Evolutionary conservation across 1,140 invertebrate species (phyloP), one percentile per base, ranked within the genome.

Genomic region (Laupala kohalensis): DNA sequence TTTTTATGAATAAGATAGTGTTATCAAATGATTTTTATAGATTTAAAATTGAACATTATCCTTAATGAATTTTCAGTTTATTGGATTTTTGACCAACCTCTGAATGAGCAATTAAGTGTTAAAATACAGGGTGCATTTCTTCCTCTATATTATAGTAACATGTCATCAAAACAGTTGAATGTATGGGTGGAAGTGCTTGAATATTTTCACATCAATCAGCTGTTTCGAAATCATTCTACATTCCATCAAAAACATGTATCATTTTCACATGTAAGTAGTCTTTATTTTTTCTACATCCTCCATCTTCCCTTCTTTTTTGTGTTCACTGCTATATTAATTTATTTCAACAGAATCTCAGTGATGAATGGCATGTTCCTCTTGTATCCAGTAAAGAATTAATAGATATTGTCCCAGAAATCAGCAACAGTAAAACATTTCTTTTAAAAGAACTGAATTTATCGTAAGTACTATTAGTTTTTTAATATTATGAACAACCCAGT

Each of bases 151-250:
- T 80, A 83, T 72, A 76, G 76, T 5, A 84, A 85, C 77, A 62
- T 83, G 13, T 81, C 84, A 0, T 74, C 74, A 6, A 76, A 79
- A 72, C 80, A 78, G 75, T 75, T 86, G 37, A 78, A 76, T 24
- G 77, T 86, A 30, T 86, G 85, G 84, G 73, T 87, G 13, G 82
- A 86, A 73, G 66, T 83, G 62, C 75, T 81, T 13, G 76, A 78
- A 25, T 73, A 76, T 1, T 76, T 70, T 27, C 13, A 23, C 27
- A 37, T 30, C 1, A n/a, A 62, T 25, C 19, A 53, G 23, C 13
- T 4, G 3, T 23, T 28, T 13, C 25, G 67, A 26, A 76, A 76
- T 37, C 65, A 72, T 9, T 72, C 74, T 0, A 71, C 76, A 53
- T 66, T 77, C 9, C 71, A 76, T 30, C 30, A 64, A 12, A 68